Evolutionary conservation across 2,888 invertebrate species (phyloP), one percentile per base, ranked within the genome.

Genomic region (Drosophila villosipedis): DNA sequence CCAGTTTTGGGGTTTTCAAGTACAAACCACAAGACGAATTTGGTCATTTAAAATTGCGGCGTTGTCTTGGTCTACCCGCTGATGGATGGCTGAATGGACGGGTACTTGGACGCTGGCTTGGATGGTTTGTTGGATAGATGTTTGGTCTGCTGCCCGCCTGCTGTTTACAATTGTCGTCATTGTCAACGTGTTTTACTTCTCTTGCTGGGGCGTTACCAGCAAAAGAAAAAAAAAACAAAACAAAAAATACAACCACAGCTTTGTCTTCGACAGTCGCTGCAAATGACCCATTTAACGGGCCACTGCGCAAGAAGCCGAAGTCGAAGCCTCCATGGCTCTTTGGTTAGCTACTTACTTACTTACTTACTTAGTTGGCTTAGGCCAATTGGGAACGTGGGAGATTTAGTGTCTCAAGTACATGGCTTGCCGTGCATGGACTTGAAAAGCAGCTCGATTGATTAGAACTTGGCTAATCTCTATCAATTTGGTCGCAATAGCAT

Each of bases 201-300:
- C 76, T 73, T 73, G 69, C 53, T 35, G 72, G 83, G 81, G 80
- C 83, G 76, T 79, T 63, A 63, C 74, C 73, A 69, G 47, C 67
- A 66, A 30, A 69, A 30, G 7, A 30, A 68, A 35, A 31, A 49
- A 64, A 4, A 57, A 67, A 73, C 19, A 59, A n/a, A n/a, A n/a
- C 55, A 47, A 61, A 49, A 67, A 55, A 39, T 28, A 82, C 75
- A 80, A 85, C 73, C 73, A 58, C 75, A 80, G 89, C 86, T 89
- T 89, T 89, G 81, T 90, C 83, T 84, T 82, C 82, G 67, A 76
- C 75, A 81, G 58, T 67, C 67, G 65, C 74, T 78, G 80, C 75
- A 83, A 84, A 84, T 84, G 84, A 89, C 88, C 88, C 90, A 91
- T 89, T 89, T 89, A 87, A 91, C 83, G 91, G 88, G 78, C 89